Conservation (phyloP, 2,797 vertebrate genomes). For the Xerus rutilus region DNA sequence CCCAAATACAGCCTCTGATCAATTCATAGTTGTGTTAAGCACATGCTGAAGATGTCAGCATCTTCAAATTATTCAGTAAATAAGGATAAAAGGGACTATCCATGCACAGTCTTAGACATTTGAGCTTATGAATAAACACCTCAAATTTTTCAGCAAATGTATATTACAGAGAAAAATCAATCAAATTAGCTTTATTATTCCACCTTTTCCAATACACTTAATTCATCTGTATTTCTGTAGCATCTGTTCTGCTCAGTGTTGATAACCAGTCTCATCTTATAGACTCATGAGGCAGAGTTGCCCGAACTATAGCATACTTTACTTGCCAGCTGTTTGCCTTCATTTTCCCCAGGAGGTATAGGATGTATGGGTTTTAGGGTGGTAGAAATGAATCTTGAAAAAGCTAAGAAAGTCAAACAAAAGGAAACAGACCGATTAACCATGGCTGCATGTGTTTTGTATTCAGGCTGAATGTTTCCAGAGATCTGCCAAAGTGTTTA, state of each 20-base stretch:
- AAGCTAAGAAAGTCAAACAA: constrained; percentile 16
- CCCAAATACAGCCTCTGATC: not conserved
- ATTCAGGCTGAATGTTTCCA: constrained; percentile 3
- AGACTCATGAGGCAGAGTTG: too few species aligned
- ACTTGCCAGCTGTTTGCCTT: not conserved
- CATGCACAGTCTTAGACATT: not conserved
- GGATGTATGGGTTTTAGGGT: not conserved
- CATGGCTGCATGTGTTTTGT: not conserved
- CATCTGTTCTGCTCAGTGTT: not conserved
- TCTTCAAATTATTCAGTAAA: not conserved
- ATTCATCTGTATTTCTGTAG: not conserved
- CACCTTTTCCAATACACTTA: not conserved
- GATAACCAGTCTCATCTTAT: not conserved
- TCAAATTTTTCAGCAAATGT: not conserved
- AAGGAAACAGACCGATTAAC: not conserved
- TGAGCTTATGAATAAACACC: not conserved
- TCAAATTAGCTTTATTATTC: not conserved
- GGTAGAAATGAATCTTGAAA: not conserved
- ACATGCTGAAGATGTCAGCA: not conserved
- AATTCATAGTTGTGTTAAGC: not conserved
- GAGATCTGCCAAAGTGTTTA: not conserved
- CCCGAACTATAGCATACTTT: not conserved
- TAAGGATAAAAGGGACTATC: not conserved
- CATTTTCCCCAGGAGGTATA: not conserved
- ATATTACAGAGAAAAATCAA: not conserved